Percentiles rank a stretch among this genome's conserved stretches.
phyloP scores from a whole-genome alignment of 2,113 vertebrate species.

The Ranitomeya imitator region DNA sequence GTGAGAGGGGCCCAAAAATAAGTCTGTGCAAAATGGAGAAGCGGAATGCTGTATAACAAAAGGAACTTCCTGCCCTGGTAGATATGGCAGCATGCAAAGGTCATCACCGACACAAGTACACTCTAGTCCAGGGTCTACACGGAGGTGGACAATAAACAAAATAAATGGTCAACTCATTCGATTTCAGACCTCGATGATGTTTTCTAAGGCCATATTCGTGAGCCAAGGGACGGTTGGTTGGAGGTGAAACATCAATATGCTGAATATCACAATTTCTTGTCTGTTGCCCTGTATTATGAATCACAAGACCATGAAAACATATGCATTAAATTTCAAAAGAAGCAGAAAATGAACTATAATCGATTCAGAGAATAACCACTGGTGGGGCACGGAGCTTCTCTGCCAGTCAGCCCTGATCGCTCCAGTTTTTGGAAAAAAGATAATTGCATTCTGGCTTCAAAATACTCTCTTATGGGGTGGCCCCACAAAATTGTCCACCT shows the following conservation, averaged over 20 bases:
- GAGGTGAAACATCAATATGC: not conserved
- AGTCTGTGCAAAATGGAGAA: no score
- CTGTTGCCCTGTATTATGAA: slow-evolving; percentile 67
- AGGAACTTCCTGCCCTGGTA: no score
- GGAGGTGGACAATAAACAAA: no score
- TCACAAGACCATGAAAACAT: slow-evolving; percentile 70
- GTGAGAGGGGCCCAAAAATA: no score
- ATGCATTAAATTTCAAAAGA: slow-evolving; percentile 75
- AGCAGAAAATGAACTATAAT: slow-evolving; percentile 76
- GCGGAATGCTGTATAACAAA: no score
- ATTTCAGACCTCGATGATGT: no score
- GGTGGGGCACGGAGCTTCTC: slow-evolving; percentile 42
- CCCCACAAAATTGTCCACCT: no score
- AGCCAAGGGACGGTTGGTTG: not conserved
- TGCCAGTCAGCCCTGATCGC: not conserved
- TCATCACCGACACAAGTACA: no score
- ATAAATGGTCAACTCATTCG: no score
- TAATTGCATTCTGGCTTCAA: not conserved
- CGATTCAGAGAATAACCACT: slow-evolving; percentile 68
- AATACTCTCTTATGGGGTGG: not conserved
- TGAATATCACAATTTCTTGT: slow-evolving; percentile 62
- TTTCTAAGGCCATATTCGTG: no score
- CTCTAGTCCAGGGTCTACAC: no score
- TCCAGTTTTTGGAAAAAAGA: not conserved
- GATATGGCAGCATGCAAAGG: no score